These are phyloP conservation scores for Laterallus jamaicensis DNA, from an alignment of 2,113 vertebrate species.

Conservation along the genomic window DNA sequence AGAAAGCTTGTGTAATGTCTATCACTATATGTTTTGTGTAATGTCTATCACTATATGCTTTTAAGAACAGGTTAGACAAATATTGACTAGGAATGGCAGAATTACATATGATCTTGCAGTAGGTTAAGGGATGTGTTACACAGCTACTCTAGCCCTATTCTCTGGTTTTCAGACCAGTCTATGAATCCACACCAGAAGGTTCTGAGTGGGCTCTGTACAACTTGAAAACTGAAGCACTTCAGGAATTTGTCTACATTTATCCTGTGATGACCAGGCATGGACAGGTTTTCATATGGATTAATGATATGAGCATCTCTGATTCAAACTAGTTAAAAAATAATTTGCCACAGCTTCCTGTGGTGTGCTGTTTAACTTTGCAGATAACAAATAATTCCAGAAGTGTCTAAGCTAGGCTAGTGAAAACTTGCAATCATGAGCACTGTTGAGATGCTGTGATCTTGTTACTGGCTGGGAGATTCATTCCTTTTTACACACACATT, in stretches of 20 bases:
- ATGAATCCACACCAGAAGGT: neutral
- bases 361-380: neutral
- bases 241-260: neutral
- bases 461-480: neutral
- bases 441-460: rapidly evolving
- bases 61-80: neutral
- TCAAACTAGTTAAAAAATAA: neutral
- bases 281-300: neutral
- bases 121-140: neutral
- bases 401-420: neutral
- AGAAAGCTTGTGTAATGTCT: neutral
- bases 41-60: neutral
- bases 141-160: rapidly evolving
- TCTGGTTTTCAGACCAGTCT: neutral
- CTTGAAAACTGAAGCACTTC: neutral
- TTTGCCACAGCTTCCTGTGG: neutral
- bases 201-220: neutral
- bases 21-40: too few relatives aligned
- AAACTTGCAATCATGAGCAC: neutral
- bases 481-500: neutral
- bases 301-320: neutral
- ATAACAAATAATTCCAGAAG: neutral
- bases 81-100: neutral
- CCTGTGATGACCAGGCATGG: neutral
- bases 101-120: neutral